Evolutionary conservation across 2,113 vertebrate species (phyloP), one percentile per base, ranked within the genome.

Genomic region (Toxotes jaculatrix): DNA sequence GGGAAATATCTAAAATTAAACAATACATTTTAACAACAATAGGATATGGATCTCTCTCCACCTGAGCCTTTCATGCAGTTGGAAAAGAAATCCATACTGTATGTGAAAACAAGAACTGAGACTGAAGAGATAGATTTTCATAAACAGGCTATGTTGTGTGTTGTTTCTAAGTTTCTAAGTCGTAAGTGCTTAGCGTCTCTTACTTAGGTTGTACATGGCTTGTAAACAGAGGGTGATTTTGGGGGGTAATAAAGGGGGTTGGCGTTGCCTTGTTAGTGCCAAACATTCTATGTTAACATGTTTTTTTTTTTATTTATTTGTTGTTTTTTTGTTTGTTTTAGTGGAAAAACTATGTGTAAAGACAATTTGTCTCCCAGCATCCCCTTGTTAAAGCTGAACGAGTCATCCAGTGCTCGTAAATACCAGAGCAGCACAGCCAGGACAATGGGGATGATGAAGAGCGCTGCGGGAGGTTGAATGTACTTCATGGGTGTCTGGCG

Each of bases 341-440:
- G 42, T 47, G 79, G 69, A 64, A 75, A 83, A 83, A 56, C 32
- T 23, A 34, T 23, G 21, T 43, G 47, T 79, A 43, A 88, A n/a
- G n/a, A 88, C 80, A 82, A 57, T 74, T 68, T 85, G 80, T 85
- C 73, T 84, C 65, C 76, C 60, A 77, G 71, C 36, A 84, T 82
- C 77, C 53, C 38, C 73, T 84, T 55, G 75, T 83, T 84, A 90
- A 82, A 88, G 42, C 47, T 49, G 56, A 76, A 84, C 45, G 32
- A 85, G 76, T 85, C 86, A 84, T 79, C 8, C 70, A 71, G 49
- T 80, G 78, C 88, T 92, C 72, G 78, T 91, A 88, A 92, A 93
- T 87, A 80, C 82, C 84, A 14, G 59, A 76, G 76, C 70, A 74
- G 76, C 62, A 47, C 34, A 63, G 71, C 43, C 77, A 31, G 40